Conservation (phyloP, 2,113 vertebrate genomes). For the Alethe castanea region DNA sequence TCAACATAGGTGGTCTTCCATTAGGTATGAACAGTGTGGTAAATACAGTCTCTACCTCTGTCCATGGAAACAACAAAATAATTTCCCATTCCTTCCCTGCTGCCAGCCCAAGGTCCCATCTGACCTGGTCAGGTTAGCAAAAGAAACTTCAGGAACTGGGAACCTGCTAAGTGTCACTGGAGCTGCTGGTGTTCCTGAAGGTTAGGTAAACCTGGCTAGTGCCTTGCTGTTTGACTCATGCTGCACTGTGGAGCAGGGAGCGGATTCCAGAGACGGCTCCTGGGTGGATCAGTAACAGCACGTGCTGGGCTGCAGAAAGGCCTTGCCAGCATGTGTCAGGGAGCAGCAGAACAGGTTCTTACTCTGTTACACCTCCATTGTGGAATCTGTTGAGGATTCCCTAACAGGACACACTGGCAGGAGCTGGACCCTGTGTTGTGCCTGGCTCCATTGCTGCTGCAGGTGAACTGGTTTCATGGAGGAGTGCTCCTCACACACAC, state of each 20-base stretch:
- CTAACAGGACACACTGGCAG: accelerated
- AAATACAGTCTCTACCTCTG: not conserved
- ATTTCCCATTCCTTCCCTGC: not conserved
- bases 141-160: not conserved
- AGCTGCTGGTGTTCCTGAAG: not conserved
- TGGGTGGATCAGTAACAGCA: accelerated
- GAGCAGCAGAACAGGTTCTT: not conserved
- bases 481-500: not conserved
- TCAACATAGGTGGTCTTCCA: not conserved
- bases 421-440: not conserved
- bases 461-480: not conserved
- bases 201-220: not conserved
- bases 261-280: not conserved
- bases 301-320: not conserved
- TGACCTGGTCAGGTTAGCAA: not conserved
- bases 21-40: not conserved
- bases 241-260: not conserved
- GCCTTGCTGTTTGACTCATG: not conserved
- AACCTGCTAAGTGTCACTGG: not conserved
- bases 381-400: not conserved
- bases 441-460: not conserved
- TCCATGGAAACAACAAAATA: not conserved
- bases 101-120: not conserved
- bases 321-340: not conserved
- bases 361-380: not conserved